A percentile compares a stretch with the other conserved stretches of the same genome.
phyloP scores from a whole-genome alignment of 2,113 vertebrate genomes.

The Corythornis vintsioides region DNA sequence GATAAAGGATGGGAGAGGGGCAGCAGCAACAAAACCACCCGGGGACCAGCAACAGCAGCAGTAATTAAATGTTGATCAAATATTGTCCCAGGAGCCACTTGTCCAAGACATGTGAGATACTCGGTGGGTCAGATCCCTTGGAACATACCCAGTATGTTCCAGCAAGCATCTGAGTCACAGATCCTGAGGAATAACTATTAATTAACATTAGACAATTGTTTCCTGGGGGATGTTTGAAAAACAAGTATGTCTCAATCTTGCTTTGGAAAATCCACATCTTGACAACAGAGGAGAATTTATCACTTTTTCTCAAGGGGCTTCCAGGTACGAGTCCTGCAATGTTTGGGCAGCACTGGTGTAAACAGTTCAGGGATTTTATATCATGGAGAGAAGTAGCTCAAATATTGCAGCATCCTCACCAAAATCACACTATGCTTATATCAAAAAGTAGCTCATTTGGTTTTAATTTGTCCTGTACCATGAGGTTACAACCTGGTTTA shows the following conservation, averaged over 20 bases:
- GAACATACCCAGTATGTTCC: not conserved
- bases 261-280: not conserved
- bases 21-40: not conserved
- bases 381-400: not conserved
- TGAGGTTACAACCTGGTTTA: slow-evolving; percentile 65
- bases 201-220: not conserved
- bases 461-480: slow-evolving; percentile 75
- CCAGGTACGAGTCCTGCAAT: not conserved
- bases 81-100: not conserved
- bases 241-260: slow-evolving; percentile 4
- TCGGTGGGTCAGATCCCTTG: not conserved
- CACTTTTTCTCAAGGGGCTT: not conserved
- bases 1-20: not conserved
- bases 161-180: not conserved
- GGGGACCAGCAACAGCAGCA: not conserved
- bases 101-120: not conserved
- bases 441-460: slow-evolving; percentile 74
- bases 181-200: not conserved
- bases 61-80: not conserved
- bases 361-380: not conserved
- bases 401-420: slow-evolving; percentile 44
- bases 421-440: slow-evolving; percentile 35
- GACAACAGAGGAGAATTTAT: not conserved
- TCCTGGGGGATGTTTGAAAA: slow-evolving; percentile 11
- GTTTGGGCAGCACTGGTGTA: not conserved